Evolutionary conservation across 2,797 vertebrate genomes (phyloP), one percentile per base, ranked within the genome.

Genomic region (Basileuterus tristriatus): DNA sequence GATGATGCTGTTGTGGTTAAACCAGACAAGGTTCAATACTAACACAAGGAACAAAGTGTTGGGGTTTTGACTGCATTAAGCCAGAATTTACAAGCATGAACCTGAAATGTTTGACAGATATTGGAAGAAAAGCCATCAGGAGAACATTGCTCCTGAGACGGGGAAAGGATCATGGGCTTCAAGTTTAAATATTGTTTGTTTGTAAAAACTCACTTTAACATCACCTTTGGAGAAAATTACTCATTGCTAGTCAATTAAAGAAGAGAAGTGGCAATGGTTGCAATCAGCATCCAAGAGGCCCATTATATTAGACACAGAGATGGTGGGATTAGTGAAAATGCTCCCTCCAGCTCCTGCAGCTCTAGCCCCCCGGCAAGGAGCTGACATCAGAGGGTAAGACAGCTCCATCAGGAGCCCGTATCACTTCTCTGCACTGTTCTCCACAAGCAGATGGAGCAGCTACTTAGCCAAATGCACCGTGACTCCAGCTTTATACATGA

Each of bases 381-480:
- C 91, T 83, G 94, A 94, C 82, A 92, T 19, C 55, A 78, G 52
- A 87, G 93, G 68, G 71, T 92, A 91, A 92, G 88, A 96, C 94
- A 93, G 93, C 62, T 92, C 96, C 94, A 94, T 94, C 79, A 96
- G 72, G 90, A 96, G 71, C 75, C 89, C 63, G 1, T 72, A 75
- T 92, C 59, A 26, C 79, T 87, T 65, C 90, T 87, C 81, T 36
- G 8, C 89, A 96, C 95, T 50, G 4, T 3, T 96, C 69, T 88
- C 91, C 83, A 34, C 43, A 84, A 62, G 83, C 97, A 98, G 97
- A 97, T 92, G 91, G 95, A 93, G 82, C 81, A 75, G 92, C 95
- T 96, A 91, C 96, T 98, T 77, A 96, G 78, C 75, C 84, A 95
- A 97, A 98, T 71, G 94, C 91, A 95, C 96, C 55, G 16, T 83